These are phyloP conservation scores for Hypomecis atomaria DNA, from an alignment of 2,888 invertebrate species.

Conservation along the genomic window DNA sequence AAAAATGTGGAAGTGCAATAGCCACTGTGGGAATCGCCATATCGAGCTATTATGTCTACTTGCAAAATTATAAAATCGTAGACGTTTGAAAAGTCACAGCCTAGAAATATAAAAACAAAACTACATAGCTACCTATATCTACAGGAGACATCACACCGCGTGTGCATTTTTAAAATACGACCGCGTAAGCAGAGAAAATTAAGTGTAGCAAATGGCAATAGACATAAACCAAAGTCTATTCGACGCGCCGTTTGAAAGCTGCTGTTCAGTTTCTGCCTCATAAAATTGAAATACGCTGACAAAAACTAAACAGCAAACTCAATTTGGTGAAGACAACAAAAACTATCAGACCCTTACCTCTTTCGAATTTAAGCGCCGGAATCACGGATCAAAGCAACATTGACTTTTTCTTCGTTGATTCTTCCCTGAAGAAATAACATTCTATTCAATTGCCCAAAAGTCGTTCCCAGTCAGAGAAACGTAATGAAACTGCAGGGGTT, in stretches of 20 bases:
- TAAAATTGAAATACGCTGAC: slow-evolving; percentile 26
- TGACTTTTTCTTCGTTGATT: slow-evolving; percentile 25
- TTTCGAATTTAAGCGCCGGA: slow-evolving; percentile 26
- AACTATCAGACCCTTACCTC: slow-evolving; percentile 27
- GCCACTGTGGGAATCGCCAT: slow-evolving; percentile 21
- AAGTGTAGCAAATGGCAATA: slow-evolving; percentile 9
- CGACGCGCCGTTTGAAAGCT: slow-evolving; percentile 4
- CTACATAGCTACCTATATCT: slow-evolving; percentile 8
- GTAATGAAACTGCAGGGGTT: slow-evolving; percentile 35
- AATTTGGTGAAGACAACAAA: slow-evolving; percentile 31
- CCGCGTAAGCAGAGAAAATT: slow-evolving; percentile 9
- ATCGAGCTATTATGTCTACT: slow-evolving; percentile 2
- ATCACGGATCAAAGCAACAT: slow-evolving; percentile 32
- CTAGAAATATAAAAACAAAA: not conserved
- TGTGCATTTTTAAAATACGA: slow-evolving; percentile 20
- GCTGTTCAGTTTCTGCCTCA: slow-evolving; percentile 15
- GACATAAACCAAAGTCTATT: slow-evolving; percentile 18
- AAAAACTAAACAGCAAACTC: slow-evolving; percentile 28
- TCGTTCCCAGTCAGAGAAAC: slow-evolving; percentile 34
- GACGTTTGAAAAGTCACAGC: slow-evolving; percentile 19
- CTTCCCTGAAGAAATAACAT: slow-evolving; percentile 37
- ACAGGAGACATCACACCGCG: slow-evolving; percentile 8
- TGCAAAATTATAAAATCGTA: slow-evolving; percentile 10
- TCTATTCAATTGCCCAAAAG: slow-evolving; percentile 38
- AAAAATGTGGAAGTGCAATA: slow-evolving; percentile 14